Percentiles rank a stretch among this genome's conserved stretches.
Evolutionary conservation across 2,797 vertebrate species (phyloP).

Genomic region (Sorex maritimensis): DNA sequence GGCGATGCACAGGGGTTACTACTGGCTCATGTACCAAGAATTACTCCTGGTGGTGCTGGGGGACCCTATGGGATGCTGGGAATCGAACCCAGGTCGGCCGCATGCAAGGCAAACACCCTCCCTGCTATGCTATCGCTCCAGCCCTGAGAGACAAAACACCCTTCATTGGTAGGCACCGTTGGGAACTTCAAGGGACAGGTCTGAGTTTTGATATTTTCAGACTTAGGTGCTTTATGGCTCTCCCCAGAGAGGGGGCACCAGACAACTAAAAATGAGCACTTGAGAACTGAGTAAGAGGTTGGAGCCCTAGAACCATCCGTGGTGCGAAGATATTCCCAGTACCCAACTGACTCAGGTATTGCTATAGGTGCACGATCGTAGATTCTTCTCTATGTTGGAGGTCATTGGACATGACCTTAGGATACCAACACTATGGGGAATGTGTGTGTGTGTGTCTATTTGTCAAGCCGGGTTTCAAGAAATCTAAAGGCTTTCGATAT

Average conservation of each 20-base stretch:
- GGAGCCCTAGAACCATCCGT: neutral
- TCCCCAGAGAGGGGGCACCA: constrained; percentile 56
- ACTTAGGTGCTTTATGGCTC: neutral
- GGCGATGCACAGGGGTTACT: too few species aligned
- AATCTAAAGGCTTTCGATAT: neutral
- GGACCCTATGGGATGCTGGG: too few species aligned
- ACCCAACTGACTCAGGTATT: neutral
- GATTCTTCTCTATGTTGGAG: neutral
- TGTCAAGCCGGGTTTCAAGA: constrained; percentile 36
- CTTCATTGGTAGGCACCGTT: too few species aligned
- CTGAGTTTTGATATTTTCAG: too few species aligned
- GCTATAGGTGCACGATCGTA: neutral
- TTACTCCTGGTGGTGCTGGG: too few species aligned
- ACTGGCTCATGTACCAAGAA: too few species aligned
- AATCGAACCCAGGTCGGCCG: too few species aligned
- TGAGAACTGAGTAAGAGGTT: neutral
- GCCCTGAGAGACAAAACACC: too few species aligned
- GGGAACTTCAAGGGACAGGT: too few species aligned
- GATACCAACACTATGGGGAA: neutral
- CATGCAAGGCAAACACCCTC: too few species aligned
- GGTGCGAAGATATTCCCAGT: neutral
- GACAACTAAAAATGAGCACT: neutral
- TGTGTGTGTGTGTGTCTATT: neutral
- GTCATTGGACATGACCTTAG: neutral
- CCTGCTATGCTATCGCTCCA: too few species aligned